phyloP scores from a whole-genome alignment of 2,797 vertebrate genomes.

The Ficedula albicollis region DNA sequence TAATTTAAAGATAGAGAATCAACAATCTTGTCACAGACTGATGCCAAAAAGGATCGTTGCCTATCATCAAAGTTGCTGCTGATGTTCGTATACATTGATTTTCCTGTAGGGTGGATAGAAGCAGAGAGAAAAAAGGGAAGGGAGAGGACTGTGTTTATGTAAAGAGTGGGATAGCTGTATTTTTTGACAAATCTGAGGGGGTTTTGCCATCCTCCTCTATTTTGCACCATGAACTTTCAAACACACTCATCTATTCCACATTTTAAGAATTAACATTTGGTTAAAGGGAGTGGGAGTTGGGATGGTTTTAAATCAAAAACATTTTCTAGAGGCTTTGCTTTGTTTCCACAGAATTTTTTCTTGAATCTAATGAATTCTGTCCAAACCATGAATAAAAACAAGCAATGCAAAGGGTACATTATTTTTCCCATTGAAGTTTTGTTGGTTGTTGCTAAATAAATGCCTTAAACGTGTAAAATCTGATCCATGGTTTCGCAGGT shows the following conservation, averaged over 20 bases:
- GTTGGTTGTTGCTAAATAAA: slow-evolving; percentile 35
- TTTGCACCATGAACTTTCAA: slow-evolving; percentile 48
- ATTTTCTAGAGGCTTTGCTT: slow-evolving; percentile 18
- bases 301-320: slow-evolving; percentile 30
- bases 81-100: slow-evolving; percentile 37
- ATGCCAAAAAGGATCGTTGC: slow-evolving; percentile 53
- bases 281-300: background rate
- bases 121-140: background rate
- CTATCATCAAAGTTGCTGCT: slow-evolving; percentile 56
- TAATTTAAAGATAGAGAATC: slow-evolving; percentile 70
- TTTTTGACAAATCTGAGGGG: background rate
- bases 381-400: slow-evolving; percentile 19
- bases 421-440: background rate
- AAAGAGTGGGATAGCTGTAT: background rate
- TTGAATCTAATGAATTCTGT: background rate
- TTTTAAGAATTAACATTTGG: slow-evolving; percentile 17
- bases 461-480: slow-evolving; percentile 27
- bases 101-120: slow-evolving; percentile 6
- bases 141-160: background rate
- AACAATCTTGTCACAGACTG: slow-evolving; percentile 62
- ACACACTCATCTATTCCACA: background rate
- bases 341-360: slow-evolving; percentile 7
- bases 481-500: background rate
- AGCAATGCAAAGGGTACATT: background rate
- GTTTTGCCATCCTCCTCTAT: background rate